phyloP scores from a whole-genome alignment of 2,113 vertebrate species.

The Indicator maculatus region DNA sequence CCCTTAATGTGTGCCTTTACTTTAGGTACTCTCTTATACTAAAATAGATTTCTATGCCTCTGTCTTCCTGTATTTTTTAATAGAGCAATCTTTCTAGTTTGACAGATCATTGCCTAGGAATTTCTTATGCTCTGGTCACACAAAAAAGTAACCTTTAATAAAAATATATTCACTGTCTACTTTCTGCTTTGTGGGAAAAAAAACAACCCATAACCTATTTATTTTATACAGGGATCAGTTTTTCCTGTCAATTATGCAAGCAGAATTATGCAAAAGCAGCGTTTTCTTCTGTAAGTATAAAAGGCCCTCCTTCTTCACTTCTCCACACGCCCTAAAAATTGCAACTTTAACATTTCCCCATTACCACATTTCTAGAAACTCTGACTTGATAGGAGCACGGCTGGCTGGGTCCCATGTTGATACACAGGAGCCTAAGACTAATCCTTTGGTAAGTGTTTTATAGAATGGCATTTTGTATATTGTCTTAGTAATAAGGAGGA shows the following conservation, averaged over 20 bases:
- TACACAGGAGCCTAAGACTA: constrained; percentile 47
- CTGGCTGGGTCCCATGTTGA: constrained; percentile 44
- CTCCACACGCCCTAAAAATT: background rate
- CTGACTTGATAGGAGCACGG: constrained; percentile 33
- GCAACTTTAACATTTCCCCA: background rate
- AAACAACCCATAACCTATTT: background rate
- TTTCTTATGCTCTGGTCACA: background rate
- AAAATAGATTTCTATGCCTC: background rate
- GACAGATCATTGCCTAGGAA: background rate
- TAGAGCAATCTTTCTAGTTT: background rate
- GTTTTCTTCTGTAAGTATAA: constrained; percentile 72
- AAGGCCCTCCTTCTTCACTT: background rate
- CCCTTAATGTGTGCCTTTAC: fast-evolving
- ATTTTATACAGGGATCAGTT: constrained; percentile 57
- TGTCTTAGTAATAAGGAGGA: background rate
- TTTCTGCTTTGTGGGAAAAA: background rate
- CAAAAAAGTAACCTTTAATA: background rate
- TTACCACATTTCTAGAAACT: constrained; percentile 8
- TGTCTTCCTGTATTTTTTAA: background rate
- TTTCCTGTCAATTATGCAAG: constrained; percentile 42
- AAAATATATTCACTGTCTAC: background rate
- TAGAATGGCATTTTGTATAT: background rate
- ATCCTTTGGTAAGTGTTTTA: constrained; percentile 66
- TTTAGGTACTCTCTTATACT: background rate
- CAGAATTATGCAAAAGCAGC: constrained; percentile 12